Percentiles rank a stretch among this genome's conserved stretches.
phyloP scores from a whole-genome alignment of 2,797 vertebrate species.

The Gallinago stenura region DNA sequence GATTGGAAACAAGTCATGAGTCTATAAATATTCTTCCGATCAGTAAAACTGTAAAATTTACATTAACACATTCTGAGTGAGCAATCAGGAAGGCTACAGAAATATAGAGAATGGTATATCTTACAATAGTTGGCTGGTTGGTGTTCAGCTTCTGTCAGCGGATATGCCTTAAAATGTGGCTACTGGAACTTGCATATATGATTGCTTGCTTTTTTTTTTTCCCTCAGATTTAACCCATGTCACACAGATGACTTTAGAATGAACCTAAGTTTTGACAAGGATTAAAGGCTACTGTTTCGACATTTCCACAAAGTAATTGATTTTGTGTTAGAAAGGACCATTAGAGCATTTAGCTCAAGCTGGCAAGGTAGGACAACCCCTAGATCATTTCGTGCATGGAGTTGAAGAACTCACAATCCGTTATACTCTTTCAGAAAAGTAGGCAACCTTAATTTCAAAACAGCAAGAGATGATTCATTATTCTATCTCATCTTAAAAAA shows the following conservation, averaged over 20 bases:
- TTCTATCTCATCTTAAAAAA: background rate
- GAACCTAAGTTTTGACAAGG: background rate
- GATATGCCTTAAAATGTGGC: background rate
- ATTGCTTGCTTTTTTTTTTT: background rate
- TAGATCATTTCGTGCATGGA: background rate
- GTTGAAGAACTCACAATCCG: background rate
- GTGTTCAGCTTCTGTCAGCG: background rate
- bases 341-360: background rate
- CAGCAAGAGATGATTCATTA: background rate
- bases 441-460: background rate
- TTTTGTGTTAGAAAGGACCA: background rate
- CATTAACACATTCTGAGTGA: background rate
- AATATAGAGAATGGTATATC: background rate
- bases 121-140: background rate
- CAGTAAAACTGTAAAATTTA: background rate
- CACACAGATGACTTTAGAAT: background rate
- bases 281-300: background rate
- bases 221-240: background rate
- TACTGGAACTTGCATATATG: background rate
- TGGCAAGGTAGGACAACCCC: background rate
- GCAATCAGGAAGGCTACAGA: background rate
- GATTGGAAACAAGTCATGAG: background rate
- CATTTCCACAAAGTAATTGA: background rate
- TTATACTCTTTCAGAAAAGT: background rate
- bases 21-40: background rate